Percentiles rank a stretch among this genome's conserved stretches.
Evolutionary conservation across 2,888 invertebrate species (phyloP).

Genomic region (Sminthurides aquaticus): DNA sequence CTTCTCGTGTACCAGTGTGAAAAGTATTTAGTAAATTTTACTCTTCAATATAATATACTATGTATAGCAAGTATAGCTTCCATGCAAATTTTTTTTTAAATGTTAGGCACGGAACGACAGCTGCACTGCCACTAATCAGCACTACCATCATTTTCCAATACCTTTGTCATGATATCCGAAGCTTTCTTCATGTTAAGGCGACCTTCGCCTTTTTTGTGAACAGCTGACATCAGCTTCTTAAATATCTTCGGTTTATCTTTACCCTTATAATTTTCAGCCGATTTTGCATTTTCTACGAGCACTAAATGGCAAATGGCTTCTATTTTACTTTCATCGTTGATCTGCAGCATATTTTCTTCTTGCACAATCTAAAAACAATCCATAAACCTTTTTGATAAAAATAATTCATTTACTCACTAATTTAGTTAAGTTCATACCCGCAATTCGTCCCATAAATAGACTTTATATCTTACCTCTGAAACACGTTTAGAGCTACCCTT

Average conservation of each 20-base stretch:
- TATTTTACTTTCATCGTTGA: slow-evolving; percentile 57
- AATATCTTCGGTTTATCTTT: slow-evolving; percentile 23
- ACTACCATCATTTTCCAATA: too few species aligned
- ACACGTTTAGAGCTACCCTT: slow-evolving; percentile 29
- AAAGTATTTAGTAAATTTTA: too few species aligned
- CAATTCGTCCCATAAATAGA: too few species aligned
- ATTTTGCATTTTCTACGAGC: slow-evolving; percentile 58
- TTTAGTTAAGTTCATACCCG: too few species aligned
- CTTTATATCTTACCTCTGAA: background rate
- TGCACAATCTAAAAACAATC: slow-evolving; percentile 58
- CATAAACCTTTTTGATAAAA: too few species aligned
- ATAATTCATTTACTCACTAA: too few species aligned
- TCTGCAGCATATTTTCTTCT: slow-evolving; percentile 59
- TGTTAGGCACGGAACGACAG: too few species aligned
- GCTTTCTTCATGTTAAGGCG: slow-evolving; percentile 38
- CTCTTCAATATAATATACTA: too few species aligned
- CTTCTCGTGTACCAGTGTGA: too few species aligned
- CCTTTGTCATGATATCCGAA: slow-evolving; percentile 20
- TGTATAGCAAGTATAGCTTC: too few species aligned
- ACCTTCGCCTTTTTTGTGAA: slow-evolving; percentile 20
- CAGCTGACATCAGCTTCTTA: slow-evolving; percentile 27
- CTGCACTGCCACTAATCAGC: too few species aligned
- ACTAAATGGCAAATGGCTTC: slow-evolving; percentile 56
- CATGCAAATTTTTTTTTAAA: too few species aligned
- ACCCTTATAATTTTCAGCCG: slow-evolving; percentile 49